Evolutionary conservation across 2,888 invertebrate genomes (phyloP), one percentile per base, ranked within the genome.

Genomic region (Cephus nigrinus): DNA sequence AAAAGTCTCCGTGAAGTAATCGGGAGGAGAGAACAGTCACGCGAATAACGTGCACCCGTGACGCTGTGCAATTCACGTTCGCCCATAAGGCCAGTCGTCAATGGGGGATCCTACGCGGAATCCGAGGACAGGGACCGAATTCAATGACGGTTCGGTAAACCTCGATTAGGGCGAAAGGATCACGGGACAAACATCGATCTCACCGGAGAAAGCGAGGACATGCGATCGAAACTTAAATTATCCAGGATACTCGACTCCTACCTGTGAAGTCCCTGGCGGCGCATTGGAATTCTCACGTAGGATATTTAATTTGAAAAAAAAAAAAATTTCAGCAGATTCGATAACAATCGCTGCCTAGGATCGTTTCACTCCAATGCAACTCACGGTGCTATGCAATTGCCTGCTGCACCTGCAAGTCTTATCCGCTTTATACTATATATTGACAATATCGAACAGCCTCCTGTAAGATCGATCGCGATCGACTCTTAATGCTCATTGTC

Each of bases 401-500:
- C 23, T 23, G 55, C 55, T 55, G 55, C 55, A 55, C 55, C 55
- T 55, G 55, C 55, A 23, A 23, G 23, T 55, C 55, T 23, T 55
- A 55, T 55, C 23, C 23, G 55, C 23, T 23, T 23, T 55, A 2
- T 23, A 23, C 55, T 55, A 5, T 23, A 23, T 9, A 55, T 23
- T 23, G 55, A 5, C 9, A 9, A 55, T 4, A 55, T 55, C 5
- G 2, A 23, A 23, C 23, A 55, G 5, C 55, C 55, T 55, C 55
- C 23, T 55, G 9, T 23, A 9, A 23, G 55, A 55, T 55, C 55
- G 55, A 55, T 55, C 55, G 2, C 55, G 55, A 55, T 55, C 55
- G 23, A 0, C 23, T 55, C 55, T 55, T 82, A 84, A 84, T 83
- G 81, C 74, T 82, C 82, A 85, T 85, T 85, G 84, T 84, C 83